These are phyloP conservation scores for Anhinga rufa DNA, from an alignment of 2,113 vertebrate genomes.

Conservation along the genomic window DNA sequence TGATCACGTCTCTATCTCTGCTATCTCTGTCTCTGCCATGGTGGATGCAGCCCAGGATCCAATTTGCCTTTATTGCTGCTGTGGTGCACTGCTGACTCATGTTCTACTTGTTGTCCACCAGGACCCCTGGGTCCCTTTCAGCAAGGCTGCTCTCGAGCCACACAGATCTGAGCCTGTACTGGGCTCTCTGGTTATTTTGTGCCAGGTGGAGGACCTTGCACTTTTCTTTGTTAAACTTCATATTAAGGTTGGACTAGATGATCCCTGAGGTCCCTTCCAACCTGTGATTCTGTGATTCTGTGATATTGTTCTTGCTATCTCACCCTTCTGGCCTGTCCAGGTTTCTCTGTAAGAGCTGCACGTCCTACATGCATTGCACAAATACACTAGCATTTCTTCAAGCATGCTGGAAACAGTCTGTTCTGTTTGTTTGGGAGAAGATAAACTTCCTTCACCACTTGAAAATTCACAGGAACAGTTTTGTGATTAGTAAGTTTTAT, in stretches of 20 bases:
- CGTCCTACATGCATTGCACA: not conserved
- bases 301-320: not conserved
- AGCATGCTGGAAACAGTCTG: not conserved
- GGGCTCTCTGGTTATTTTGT: not conserved
- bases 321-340: not conserved
- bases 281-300: no score
- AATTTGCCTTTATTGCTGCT: not conserved
- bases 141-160: not conserved
- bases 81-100: no score
- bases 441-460: not conserved
- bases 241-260: no score
- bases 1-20: fast-evolving
- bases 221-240: not conserved
- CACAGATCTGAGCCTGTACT: not conserved
- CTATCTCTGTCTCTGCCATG: not conserved
- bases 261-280: no score
- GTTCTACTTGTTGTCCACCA: not conserved
- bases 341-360: not conserved
- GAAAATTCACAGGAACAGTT: not conserved
- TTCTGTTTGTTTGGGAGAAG: not conserved
- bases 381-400: not conserved
- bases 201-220: not conserved
- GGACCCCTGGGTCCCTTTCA: not conserved
- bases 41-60: not conserved
- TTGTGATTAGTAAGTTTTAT: not conserved